A percentile compares a stretch with the other conserved stretches of the same genome.
Conservation (phyloP, 2,113 vertebrate species). For the Ctenodactylus gundi region DNA sequence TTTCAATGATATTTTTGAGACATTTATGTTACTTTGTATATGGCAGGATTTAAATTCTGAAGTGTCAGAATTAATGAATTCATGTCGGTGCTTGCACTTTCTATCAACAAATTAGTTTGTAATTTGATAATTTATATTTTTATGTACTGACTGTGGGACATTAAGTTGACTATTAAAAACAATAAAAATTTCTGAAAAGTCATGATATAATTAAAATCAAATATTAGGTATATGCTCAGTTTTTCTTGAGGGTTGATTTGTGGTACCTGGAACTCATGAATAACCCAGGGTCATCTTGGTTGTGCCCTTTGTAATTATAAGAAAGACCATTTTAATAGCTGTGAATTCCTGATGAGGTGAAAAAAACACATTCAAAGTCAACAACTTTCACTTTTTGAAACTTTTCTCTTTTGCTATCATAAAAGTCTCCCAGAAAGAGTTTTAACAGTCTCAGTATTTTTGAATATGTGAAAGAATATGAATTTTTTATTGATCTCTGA, state of each 20-base stretch:
- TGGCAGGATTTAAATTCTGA: background rate
- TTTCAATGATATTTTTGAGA: background rate
- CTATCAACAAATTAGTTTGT: conserved; percentile 18
- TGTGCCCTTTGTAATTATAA: background rate
- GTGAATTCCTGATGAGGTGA: conserved; percentile 15
- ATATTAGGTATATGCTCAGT: background rate
- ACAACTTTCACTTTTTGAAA: background rate
- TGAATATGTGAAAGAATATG: background rate
- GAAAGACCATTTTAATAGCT: conserved; percentile 25
- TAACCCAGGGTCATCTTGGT: background rate
- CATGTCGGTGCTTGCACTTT: background rate
- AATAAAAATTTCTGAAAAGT: background rate
- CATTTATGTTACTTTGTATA: conserved; percentile 3
- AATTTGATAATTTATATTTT: background rate
- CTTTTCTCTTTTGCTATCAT: background rate
- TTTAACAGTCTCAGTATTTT: background rate
- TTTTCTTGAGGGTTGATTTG: background rate
- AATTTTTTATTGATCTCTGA: background rate
- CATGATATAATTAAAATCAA: background rate
- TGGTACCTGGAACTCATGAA: background rate
- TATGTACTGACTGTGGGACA: background rate
- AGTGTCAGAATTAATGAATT: background rate
- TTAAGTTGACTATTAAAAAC: background rate
- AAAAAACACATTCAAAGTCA: background rate
- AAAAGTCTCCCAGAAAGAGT: background rate